Evolutionary conservation across 2,888 invertebrate species (phyloP).

Genomic region (Perizoma flavofasciatum): DNA sequence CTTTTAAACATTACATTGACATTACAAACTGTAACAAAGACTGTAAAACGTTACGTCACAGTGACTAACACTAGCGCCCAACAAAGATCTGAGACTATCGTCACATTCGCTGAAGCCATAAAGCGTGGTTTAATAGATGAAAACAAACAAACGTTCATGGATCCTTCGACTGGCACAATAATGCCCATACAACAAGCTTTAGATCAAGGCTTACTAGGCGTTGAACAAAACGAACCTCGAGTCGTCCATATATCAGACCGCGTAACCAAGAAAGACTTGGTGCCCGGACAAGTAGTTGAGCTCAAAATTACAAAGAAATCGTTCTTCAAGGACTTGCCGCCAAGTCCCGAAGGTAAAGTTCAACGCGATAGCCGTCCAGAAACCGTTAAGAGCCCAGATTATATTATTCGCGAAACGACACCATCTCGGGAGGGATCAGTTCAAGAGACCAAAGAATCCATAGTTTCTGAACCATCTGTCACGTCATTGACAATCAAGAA

Average conservation of each 20-base stretch:
- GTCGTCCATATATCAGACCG: conserved; percentile 72
- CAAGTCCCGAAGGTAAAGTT: conserved; percentile 76
- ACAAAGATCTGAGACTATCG: conserved; percentile 82
- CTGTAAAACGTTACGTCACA: conserved; percentile 92
- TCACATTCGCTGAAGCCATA: conserved; percentile 91
- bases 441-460: conserved; percentile 68
- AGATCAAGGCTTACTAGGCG: conserved; percentile 87
- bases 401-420: conserved; percentile 53
- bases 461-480: conserved; percentile 75
- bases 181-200: conserved; percentile 91
- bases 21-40: conserved; percentile 93
- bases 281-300: conserved; percentile 78
- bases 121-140: conserved; percentile 92
- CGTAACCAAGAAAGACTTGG: conserved; percentile 64
- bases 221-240: conserved; percentile 81
- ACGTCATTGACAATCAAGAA: conserved; percentile 83
- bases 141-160: conserved; percentile 88
- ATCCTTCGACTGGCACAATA: conserved; percentile 88
- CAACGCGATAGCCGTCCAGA: conserved; percentile 81
- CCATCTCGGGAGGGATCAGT: conserved; percentile 54
- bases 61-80: conserved; percentile 87
- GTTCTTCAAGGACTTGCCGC: conserved; percentile 74
- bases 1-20: conserved; percentile 94
- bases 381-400: conserved; percentile 84
- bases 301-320: conserved; percentile 81